Evolutionary conservation across 2,797 vertebrate genomes (phyloP).

Genomic region (Distichodus sexfasciatus): DNA sequence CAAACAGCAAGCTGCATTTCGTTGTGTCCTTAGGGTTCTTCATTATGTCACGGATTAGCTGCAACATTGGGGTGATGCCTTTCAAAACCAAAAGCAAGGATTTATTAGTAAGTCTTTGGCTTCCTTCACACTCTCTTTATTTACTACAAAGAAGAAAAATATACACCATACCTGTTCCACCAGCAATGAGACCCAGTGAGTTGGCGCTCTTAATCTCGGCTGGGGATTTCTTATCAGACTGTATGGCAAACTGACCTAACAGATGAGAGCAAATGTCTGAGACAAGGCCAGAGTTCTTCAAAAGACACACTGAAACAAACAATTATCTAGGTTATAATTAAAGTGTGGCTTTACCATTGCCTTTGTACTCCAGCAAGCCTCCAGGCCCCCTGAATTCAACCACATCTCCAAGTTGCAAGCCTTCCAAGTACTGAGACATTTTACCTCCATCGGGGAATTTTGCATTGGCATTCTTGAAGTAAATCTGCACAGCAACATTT

Average conservation of each 20-base stretch:
- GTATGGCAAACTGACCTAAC: constrained; percentile 60
- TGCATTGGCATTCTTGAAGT: constrained; percentile 68
- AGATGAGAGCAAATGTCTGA: constrained; percentile 10
- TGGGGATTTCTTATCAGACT: constrained; percentile 59
- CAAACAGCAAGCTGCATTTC: constrained; percentile 63
- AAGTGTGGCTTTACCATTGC: constrained; percentile 58
- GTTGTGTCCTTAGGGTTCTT: constrained; percentile 61
- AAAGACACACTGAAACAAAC: neutral
- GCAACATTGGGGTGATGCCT: constrained; percentile 67
- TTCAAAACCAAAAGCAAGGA: neutral
- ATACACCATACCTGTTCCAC: constrained; percentile 60
- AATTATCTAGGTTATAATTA: neutral
- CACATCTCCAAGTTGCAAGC: constrained; percentile 66
- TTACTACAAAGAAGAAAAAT: neutral
- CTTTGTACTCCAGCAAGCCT: constrained; percentile 68
- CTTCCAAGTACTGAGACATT: constrained; percentile 74
- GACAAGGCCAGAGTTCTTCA: neutral
- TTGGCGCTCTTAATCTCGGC: constrained; percentile 48
- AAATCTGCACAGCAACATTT: constrained; percentile 65
- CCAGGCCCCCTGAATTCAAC: constrained; percentile 72
- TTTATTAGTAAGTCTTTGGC: neutral
- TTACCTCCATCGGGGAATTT: constrained; percentile 75
- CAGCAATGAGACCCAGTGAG: constrained; percentile 62
- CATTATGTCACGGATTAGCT: constrained; percentile 58
- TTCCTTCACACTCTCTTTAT: too few relatives aligned